These are phyloP conservation scores for Gobiocypris rarus DNA, from an alignment of 2,113 vertebrate species.

Conservation along the genomic window DNA sequence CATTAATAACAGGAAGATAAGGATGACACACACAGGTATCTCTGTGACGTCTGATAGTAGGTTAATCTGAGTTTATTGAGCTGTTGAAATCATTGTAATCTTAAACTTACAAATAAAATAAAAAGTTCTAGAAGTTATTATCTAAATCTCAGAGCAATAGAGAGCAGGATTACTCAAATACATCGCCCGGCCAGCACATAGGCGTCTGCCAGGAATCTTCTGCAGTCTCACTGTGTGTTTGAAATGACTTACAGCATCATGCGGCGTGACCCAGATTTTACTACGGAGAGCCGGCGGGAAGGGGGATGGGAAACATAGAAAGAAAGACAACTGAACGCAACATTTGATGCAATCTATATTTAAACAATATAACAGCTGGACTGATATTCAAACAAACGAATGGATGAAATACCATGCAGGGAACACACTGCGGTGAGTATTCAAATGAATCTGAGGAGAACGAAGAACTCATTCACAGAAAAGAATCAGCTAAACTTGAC, in stretches of 20 bases:
- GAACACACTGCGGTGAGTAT: neutral
- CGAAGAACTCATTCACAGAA: neutral
- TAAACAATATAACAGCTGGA: neutral
- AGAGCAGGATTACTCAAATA: neutral
- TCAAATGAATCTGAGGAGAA: neutral
- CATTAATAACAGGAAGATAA: neutral
- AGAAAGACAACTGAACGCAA: neutral
- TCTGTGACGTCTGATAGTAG: neutral
- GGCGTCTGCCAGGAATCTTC: neutral
- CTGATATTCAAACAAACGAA: neutral
- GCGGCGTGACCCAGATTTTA: slow-evolving; percentile 40
- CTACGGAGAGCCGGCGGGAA: neutral
- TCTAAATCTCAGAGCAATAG: slow-evolving; percentile 15
- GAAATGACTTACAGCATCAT: slow-evolving; percentile 30
- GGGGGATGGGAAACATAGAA: slow-evolving; percentile 11
- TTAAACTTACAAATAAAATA: neutral
- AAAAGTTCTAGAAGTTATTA: slow-evolving; percentile 15
- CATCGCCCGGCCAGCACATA: neutral
- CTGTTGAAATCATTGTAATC: neutral
- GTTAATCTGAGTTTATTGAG: slow-evolving; percentile 14
- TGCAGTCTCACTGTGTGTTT: neutral
- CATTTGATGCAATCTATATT: neutral
- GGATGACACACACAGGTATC: neutral
- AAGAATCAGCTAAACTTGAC: neutral
- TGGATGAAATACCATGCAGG: neutral